These are phyloP conservation scores for Eubucco bourcierii DNA, from an alignment of 2,113 vertebrate genomes.

Conservation along the genomic window DNA sequence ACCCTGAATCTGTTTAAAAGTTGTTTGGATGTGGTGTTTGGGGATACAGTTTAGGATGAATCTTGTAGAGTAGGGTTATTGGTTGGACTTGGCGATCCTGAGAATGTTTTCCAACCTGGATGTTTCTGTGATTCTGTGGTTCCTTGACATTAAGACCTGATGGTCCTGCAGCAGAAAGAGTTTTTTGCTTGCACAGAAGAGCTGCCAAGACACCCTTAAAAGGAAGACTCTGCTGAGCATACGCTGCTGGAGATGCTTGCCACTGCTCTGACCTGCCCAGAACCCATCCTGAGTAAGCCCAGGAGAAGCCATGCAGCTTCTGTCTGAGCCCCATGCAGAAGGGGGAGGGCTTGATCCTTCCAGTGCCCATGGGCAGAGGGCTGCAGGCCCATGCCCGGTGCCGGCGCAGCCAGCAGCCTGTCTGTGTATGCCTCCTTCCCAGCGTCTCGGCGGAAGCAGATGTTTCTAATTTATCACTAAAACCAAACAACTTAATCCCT, in stretches of 20 bases:
- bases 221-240: neutral
- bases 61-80: no score
- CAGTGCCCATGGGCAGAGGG: accelerated
- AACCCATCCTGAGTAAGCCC: neutral
- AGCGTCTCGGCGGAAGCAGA: slow-evolving; percentile 38
- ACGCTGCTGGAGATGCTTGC: neutral
- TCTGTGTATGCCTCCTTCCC: neutral
- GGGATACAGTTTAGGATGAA: no score
- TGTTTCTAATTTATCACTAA: slow-evolving; percentile 31
- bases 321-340: neutral
- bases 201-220: slow-evolving; percentile 64
- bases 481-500: slow-evolving; percentile 68
- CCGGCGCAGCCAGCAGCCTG: neutral
- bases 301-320: neutral
- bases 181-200: slow-evolving; percentile 47
- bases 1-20: no score
- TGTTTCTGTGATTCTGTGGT: neutral
- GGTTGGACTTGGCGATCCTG: no score
- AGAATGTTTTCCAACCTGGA: no score
- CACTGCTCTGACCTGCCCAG: neutral
- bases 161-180: slow-evolving; percentile 53
- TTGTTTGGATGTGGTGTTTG: no score
- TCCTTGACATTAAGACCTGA: slow-evolving; percentile 50
- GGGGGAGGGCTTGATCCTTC: neutral
- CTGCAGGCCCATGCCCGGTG: neutral